Evolutionary conservation across 2,888 invertebrate species (phyloP), one percentile per base, ranked within the genome.

Genomic region (Gryllus longicercus): DNA sequence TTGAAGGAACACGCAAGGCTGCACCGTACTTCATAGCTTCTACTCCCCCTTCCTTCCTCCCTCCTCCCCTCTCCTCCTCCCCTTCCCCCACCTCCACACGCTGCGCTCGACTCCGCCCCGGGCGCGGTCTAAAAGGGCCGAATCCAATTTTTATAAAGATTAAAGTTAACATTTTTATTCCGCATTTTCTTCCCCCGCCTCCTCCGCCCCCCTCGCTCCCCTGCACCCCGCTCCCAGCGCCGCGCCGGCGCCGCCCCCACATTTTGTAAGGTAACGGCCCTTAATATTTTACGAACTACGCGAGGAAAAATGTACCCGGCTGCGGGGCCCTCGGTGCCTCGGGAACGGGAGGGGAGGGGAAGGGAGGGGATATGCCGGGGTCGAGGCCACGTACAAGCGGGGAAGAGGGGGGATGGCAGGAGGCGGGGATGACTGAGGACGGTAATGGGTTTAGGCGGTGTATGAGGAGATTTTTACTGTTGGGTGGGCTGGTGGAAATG

Each of bases 101-200:
- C 38, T 38, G 38, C 38, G 38, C 38, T 38, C 38, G 38, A 38
- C 38, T 38, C 38, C 38, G 38, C 38, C 38, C 38, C 38, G 38
- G 38, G 63, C 63, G 14, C 63, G n/a, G 16, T 63, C 63, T 63
- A 63, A 79, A 79, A 77, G 76, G 74, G 79, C 77, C 79, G 81
- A 82, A 82, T 82, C 82, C 82, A 82, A 82, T 82, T 82, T 82
- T 82, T 82, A 81, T 81, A 81, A 82, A 82, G 82, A 82, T 82
- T 82, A 82, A 81, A 82, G 79, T 80, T 82, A 81, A 63, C 63
- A 63, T 63, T 63, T 63, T 63, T 63, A 63, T 63, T 63, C 63
- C 63, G 63, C 63, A 63, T 11, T 63, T 63, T 63, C 63, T 63
- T 63, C 63, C 63, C 63, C 63, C 16, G 4, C 63, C 63, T 18